phyloP scores from a whole-genome alignment of 2,888 invertebrate genomes.

The Lycocerus yunnanus region DNA sequence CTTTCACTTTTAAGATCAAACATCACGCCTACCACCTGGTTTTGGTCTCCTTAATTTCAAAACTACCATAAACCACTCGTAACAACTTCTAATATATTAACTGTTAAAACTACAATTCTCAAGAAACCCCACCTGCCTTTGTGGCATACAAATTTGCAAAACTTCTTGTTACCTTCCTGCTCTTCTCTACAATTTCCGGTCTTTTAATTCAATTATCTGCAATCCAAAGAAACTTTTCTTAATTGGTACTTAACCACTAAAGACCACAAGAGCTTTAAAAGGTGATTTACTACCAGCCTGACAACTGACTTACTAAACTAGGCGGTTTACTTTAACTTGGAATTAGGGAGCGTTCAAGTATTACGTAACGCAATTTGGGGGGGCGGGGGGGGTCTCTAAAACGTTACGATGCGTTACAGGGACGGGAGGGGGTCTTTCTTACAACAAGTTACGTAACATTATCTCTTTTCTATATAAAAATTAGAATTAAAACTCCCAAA shows the following conservation, averaged over 20 bases:
- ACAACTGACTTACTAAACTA: slow-evolving; percentile 26
- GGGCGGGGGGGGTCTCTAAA: too few relatives aligned
- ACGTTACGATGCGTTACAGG: too few relatives aligned
- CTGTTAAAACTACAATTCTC: slow-evolving; percentile 37
- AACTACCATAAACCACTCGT: slow-evolving; percentile 39
- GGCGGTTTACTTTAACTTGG: slow-evolving; percentile 18
- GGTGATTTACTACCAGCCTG: slow-evolving; percentile 28
- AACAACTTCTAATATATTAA: slow-evolving; percentile 27
- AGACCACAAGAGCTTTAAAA: slow-evolving; percentile 24
- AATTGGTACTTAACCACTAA: slow-evolving; percentile 30
- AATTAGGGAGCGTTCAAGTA: too few relatives aligned
- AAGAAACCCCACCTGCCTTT: slow-evolving; percentile 39
- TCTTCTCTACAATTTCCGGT: slow-evolving; percentile 29
- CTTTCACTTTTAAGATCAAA: slow-evolving; percentile 34
- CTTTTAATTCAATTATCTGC: slow-evolving; percentile 11
- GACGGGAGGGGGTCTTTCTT: too few relatives aligned
- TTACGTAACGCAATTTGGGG: too few relatives aligned
- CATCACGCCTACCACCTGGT: slow-evolving; percentile 45
- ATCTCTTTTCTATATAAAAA: too few relatives aligned
- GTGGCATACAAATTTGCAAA: slow-evolving; percentile 30
- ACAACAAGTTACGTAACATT: too few relatives aligned
- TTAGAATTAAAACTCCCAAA: too few relatives aligned
- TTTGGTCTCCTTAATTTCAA: slow-evolving; percentile 34
- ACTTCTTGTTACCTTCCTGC: slow-evolving; percentile 16
- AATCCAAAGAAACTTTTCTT: slow-evolving; percentile 25